Percentiles rank a stretch among this genome's conserved stretches.
Conservation (phyloP, 1,140 invertebrate genomes). For the Gryllus bimaculatus region DNA sequence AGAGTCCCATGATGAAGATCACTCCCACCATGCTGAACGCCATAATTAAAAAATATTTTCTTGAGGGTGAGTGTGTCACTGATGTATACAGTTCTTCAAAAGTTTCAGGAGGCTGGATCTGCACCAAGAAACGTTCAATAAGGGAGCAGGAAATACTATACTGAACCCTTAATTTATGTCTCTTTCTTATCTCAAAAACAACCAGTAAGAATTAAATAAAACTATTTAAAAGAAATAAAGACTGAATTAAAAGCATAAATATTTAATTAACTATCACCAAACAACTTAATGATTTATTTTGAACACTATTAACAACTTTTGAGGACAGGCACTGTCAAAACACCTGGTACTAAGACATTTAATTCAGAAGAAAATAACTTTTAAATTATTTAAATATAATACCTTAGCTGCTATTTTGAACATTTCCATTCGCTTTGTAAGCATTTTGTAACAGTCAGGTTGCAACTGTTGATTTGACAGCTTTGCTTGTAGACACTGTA, state of each 20-base stretch:
- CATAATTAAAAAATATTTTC: conserved; percentile 66
- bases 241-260: conserved; percentile 7
- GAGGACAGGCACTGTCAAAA: too few relatives aligned
- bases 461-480: conserved; percentile 59
- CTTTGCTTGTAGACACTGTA: conserved; percentile 68
- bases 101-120: conserved; percentile 50
- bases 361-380: conserved; percentile 27
- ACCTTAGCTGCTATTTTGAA: conserved; percentile 78
- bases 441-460: conserved; percentile 63
- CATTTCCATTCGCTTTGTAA: conserved; percentile 76
- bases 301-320: too few relatives aligned
- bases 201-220: conserved; percentile 13
- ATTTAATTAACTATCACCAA: conserved; percentile 12
- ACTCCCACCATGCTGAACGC: conserved; percentile 57
- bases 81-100: conserved; percentile 59
- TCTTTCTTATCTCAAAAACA: neutral
- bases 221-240: neutral
- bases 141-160: neutral
- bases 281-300: neutral
- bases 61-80: conserved; percentile 59
- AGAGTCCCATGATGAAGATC: conserved; percentile 71
- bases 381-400: conserved; percentile 21
- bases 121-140: conserved; percentile 21
- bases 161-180: too few relatives aligned
- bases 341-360: conserved; percentile 8